Percentiles rank a stretch among this genome's conserved stretches.
These are phyloP conservation scores for Pedicia rivosa DNA, from an alignment of 2,888 invertebrate species.

Conservation along the genomic window DNA sequence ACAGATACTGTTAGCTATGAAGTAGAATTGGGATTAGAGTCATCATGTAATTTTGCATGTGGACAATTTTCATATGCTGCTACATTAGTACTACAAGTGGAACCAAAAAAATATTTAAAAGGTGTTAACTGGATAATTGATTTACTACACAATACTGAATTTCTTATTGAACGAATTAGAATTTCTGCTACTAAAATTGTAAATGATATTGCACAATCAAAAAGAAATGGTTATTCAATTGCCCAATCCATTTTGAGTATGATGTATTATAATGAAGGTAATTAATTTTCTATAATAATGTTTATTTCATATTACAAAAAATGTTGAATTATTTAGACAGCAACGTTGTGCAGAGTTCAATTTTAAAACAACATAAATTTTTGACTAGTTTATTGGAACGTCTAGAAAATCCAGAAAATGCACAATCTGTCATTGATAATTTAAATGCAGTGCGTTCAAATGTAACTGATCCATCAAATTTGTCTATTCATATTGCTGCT, in stretches of 20 bases:
- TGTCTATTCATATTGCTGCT: slow-evolving; percentile 56
- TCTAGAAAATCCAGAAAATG: slow-evolving; percentile 35
- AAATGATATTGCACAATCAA: slow-evolving; percentile 62
- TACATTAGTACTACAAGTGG: slow-evolving; percentile 50
- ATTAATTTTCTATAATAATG: too few relatives aligned
- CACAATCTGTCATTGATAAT: slow-evolving; percentile 33
- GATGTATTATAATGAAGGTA: slow-evolving; percentile 38
- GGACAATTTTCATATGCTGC: slow-evolving; percentile 56
- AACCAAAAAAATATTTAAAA: slow-evolving; percentile 53
- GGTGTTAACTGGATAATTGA: slow-evolving; percentile 66
- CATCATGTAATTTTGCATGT: slow-evolving; percentile 41
- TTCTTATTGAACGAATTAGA: slow-evolving; percentile 56
- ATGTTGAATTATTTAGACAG: too few relatives aligned
- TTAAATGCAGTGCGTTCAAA: slow-evolving; percentile 40
- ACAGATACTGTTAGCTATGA: slow-evolving; percentile 50
- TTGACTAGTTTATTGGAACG: slow-evolving; percentile 47
- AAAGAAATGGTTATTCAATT: slow-evolving; percentile 55
- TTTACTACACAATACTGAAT: slow-evolving; percentile 50
- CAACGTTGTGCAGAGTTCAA: slow-evolving; percentile 52
- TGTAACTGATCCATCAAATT: slow-evolving; percentile 41
- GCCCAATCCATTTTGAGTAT: slow-evolving; percentile 42
- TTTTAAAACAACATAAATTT: slow-evolving; percentile 63
- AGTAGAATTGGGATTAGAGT: slow-evolving; percentile 47
- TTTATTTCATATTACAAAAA: too few relatives aligned
- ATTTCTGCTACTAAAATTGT: slow-evolving; percentile 67